Base-by-base conservation (phyloP, 2,797 vertebrate species). In the Nyctibius grandis region DNA sequence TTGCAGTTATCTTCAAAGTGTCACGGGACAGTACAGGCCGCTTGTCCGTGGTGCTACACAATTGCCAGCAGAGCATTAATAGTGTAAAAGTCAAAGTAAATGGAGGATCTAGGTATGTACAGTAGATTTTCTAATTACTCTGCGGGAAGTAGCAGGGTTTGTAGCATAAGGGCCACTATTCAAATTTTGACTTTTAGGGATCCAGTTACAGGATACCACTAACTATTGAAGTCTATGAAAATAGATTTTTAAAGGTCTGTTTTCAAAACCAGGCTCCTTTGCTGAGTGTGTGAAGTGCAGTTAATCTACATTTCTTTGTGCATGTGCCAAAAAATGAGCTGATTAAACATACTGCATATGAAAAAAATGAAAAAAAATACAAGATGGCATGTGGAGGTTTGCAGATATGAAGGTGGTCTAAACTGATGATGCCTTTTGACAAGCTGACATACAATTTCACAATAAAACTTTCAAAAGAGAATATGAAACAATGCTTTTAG, bases 41-140 rank as follows among this genome's bases (percentile, higher is more conserved):
- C 59, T 97, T 97, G 18, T 89, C 57, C 15, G 6, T 88, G 2
- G 50, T 74, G 53, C 93, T 97, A 16, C 94, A 95, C 40, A 85
- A 92, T 42, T 98, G 97, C 81, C 70, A 93, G 4, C 34, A 91
- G 74, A 97, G 72, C 90, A 94, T 91, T 83, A 93, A 72, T n/a
- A 93, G 89, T 2, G 78, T 96, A 56, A 95, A 95, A 6, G 77
- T 97, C 85, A 95, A 91, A 2, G 97, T 98, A 82, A 91, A 79
- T 15, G 96, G 96, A 91, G 93, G 84, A 77, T 91, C 95, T 80
- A 97, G 95, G 97, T 97, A 93, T 26, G 94, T 44, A 33, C 44
- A 47, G 18, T 23, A 69, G 47, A 57, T 79, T 87, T 92, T 48
- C 51, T 82, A 40, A 42, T 83, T 51, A 4, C 26, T 69, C 21